phyloP scores from a whole-genome alignment of 2,113 vertebrate species.

The Misgurnus mizolepis region DNA sequence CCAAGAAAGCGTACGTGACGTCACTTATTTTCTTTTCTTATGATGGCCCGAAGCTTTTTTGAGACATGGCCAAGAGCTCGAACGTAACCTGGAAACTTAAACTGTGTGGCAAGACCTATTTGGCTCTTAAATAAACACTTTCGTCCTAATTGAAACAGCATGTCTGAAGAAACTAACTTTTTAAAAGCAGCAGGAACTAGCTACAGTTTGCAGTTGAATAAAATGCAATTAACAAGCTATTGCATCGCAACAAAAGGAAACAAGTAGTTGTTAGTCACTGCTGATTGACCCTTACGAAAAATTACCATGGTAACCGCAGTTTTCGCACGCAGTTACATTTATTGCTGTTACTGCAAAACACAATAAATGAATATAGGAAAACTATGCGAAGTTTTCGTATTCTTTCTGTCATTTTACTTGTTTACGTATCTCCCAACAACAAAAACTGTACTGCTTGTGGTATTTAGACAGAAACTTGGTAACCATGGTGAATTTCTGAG shows the following conservation, averaged over 20 bases:
- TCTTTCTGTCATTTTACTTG: neutral
- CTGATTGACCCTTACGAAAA: neutral
- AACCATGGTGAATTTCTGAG: conserved; percentile 18
- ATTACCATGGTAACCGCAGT: conserved; percentile 24
- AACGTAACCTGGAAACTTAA: neutral
- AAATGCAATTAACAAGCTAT: neutral
- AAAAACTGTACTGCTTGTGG: neutral
- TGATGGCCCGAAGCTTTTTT: neutral
- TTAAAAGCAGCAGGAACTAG: conserved; percentile 3
- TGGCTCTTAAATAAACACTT: conserved; percentile 34
- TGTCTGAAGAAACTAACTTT: neutral
- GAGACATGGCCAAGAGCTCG: conserved; percentile 10
- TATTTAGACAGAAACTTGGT: neutral
- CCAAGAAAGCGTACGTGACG: conserved; percentile 7
- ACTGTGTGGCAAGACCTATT: neutral
- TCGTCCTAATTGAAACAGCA: conserved; percentile 29
- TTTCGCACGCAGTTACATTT: neutral
- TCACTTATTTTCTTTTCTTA: neutral
- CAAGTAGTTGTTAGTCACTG: neutral
- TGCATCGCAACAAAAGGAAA: neutral
- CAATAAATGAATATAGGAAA: neutral
- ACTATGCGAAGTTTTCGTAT: no score
- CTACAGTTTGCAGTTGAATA: neutral
- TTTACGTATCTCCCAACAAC: neutral
- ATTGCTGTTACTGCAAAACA: neutral